phyloP scores from a whole-genome alignment of 2,113 vertebrate species.

The Helogale parvula region DNA sequence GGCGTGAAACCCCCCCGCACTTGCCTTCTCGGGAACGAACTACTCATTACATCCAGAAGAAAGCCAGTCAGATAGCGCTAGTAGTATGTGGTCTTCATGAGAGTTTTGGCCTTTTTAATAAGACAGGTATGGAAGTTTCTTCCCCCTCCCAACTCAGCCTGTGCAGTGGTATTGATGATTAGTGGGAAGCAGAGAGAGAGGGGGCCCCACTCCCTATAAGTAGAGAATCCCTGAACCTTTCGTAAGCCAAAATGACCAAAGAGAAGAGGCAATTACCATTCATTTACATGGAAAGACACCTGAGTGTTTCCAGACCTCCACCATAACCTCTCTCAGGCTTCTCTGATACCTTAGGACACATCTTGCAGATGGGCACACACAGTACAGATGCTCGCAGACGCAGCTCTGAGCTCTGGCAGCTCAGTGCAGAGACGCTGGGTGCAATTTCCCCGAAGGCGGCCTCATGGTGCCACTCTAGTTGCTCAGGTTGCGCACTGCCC shows the following conservation, averaged over 20 bases:
- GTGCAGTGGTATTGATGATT: not conserved
- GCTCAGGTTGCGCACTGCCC: not conserved
- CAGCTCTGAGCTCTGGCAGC: not conserved
- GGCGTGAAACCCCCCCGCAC: not conserved
- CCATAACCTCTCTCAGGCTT: not conserved
- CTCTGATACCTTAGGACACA: not conserved
- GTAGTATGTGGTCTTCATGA: not conserved
- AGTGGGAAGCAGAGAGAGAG: not conserved
- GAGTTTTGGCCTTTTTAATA: not conserved
- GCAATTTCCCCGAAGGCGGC: not conserved
- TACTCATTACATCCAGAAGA: constrained; percentile 9
- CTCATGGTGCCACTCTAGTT: not conserved
- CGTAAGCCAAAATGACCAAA: not conserved
- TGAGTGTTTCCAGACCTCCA: not conserved
- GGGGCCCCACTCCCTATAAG: not conserved
- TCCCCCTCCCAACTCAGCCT: not conserved
- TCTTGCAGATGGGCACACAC: not conserved
- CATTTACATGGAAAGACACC: not conserved
- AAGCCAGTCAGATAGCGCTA: not conserved
- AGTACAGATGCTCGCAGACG: no score
- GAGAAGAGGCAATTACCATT: not conserved
- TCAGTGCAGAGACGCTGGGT: not conserved
- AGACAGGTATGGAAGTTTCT: not conserved
- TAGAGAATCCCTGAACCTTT: not conserved
- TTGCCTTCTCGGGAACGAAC: not conserved